These are phyloP conservation scores for Horisme vitalbata DNA, from an alignment of 2,888 invertebrate species.

Conservation along the genomic window DNA sequence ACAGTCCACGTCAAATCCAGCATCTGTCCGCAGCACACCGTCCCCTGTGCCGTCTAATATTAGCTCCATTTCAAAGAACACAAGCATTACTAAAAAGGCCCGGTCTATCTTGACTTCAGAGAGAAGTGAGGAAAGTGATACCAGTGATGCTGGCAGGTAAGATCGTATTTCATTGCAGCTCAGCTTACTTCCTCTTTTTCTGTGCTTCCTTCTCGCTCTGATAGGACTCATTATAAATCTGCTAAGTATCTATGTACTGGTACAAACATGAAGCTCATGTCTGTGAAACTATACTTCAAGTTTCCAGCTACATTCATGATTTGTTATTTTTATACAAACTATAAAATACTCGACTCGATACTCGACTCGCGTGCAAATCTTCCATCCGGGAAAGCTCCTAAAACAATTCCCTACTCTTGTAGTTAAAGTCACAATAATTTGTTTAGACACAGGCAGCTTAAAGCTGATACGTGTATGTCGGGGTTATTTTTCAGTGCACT, in stretches of 20 bases:
- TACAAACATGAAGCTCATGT: too few species aligned
- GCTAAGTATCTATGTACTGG: too few species aligned
- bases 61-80: slow-evolving; percentile 85
- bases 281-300: background rate
- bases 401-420: too few species aligned
- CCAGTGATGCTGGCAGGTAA: slow-evolving; percentile 82
- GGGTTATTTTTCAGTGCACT: too few species aligned
- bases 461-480: too few species aligned
- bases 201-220: background rate
- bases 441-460: too few species aligned
- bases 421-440: too few species aligned
- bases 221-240: background rate
- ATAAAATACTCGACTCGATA: too few species aligned
- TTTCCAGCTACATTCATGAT: too few species aligned
- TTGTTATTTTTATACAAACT: too few species aligned
- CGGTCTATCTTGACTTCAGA: slow-evolving; percentile 87
- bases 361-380: too few species aligned
- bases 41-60: slow-evolving; percentile 89
- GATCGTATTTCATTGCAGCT: slow-evolving; percentile 28
- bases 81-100: slow-evolving; percentile 85
- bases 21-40: slow-evolving; percentile 88
- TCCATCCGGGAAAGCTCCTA: too few species aligned
- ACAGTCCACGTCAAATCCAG: slow-evolving; percentile 83
- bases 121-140: slow-evolving; percentile 87
- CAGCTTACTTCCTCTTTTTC: slow-evolving; percentile 1